Evolutionary conservation across 64 coral and sea anemone species (phyloP).

Genomic region (Stichodactyla mertensii): DNA sequence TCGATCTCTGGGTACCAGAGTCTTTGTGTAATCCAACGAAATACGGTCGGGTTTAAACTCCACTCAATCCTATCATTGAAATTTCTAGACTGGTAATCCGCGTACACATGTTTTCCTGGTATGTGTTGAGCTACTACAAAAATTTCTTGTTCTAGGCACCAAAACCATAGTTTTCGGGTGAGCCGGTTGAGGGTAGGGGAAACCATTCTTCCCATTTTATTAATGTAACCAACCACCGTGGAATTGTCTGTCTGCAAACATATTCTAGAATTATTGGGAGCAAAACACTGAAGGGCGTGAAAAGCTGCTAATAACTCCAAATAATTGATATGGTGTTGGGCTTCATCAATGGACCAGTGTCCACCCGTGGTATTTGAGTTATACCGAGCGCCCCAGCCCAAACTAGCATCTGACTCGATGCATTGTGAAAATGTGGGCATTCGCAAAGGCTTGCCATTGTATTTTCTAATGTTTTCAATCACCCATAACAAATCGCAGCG

Average conservation of each 20-base stretch:
- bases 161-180: neutral
- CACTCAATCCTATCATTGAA: neutral
- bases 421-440: neutral
- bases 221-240: conserved; percentile 3
- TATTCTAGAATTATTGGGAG: neutral
- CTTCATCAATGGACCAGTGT: neutral
- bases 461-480: neutral
- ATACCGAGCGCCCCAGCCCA: neutral
- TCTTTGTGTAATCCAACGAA: neutral
- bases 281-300: conserved; percentile 19
- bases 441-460: neutral
- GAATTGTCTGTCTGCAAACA: neutral
- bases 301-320: neutral
- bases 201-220: neutral
- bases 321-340: neutral
- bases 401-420: neutral
- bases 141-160: neutral
- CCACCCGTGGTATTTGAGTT: neutral
- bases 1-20: neutral
- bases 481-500: neutral
- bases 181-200: neutral
- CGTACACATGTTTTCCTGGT: neutral
- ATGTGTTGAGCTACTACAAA: neutral
- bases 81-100: neutral
- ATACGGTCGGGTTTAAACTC: neutral